Evolutionary conservation across 1,140 invertebrate genomes (phyloP), one percentile per base, ranked within the genome.

Genomic region (Drosophila persimilis): DNA sequence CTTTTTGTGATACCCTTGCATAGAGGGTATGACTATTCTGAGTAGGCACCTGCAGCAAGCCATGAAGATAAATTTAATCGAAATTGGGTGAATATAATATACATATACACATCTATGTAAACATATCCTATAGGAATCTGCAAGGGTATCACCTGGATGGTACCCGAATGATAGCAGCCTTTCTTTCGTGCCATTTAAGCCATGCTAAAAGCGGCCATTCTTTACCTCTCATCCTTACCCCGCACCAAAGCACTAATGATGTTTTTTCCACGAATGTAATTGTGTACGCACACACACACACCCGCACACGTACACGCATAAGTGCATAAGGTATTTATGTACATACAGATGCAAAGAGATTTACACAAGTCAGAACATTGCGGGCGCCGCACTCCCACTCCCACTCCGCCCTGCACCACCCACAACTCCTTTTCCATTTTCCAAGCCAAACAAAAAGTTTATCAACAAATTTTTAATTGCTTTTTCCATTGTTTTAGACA

Each of bases 391-490:
- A 26, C 24, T 26, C 24, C 22, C 22, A 24, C 22, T 24, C 24
- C 24, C 24, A 24, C 24, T 24, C 24, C 24, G 24, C 24, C 24
- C 24, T 24, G 3, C 24, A 3, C 6, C 43, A 58, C 56, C 26
- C 35, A 35, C 43, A 39, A 24, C 11, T n/a, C 35, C 5, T 5
- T 6, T 39, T 26, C 46, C 6, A 29, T 8, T 22, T n/a, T 22
- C 7, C 8, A 46, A 67, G 52, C 26, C 48, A 43, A 47, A 29
- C 52, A 71, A 65, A 39, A 77, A 77, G 45, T 73, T 73, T 43
- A 73, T 56, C 67, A 80, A 50, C 47, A 59, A 70, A 77, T 60
- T 85, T 77, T 63, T 84, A 85, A 84, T 85, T 84, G 77, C 81
- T 84, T 84, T 73, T 85, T 53, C 62, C 75, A 83, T 84, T 83